Evolutionary conservation across 2,888 invertebrate species (phyloP).

Genomic region (Alsophila aescularia): DNA sequence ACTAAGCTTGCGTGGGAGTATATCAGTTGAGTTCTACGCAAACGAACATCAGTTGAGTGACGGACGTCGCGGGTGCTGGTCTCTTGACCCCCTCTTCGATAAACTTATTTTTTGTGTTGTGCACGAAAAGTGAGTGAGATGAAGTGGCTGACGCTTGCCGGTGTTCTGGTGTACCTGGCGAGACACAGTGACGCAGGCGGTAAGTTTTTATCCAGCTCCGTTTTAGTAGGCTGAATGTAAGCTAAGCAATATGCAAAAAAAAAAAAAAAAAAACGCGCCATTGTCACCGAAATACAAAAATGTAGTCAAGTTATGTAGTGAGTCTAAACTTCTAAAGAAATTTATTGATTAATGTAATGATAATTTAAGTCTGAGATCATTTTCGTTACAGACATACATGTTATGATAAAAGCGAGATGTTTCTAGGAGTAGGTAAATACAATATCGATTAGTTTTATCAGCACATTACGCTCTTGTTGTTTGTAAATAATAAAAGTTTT

Average conservation of each 20-base stretch:
- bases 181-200: constrained; percentile 61
- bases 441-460: constrained; percentile 10
- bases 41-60: constrained; percentile 61
- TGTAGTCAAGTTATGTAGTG: no score
- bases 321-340: no score
- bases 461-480: constrained; percentile 6
- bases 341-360: no score
- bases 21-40: constrained; percentile 58
- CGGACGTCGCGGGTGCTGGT: constrained; percentile 55
- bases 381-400: background rate
- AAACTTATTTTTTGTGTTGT: constrained; percentile 58
- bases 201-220: constrained; percentile 49
- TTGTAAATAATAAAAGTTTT: constrained; percentile 15
- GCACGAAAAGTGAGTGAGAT: constrained; percentile 68
- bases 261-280: background rate
- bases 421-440: background rate
- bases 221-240: background rate
- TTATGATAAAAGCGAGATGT: background rate
- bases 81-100: constrained; percentile 36
- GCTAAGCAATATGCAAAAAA: constrained; percentile 4
- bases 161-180: constrained; percentile 63
- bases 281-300: no score
- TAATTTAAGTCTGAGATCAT: background rate
- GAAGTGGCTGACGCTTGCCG: constrained; percentile 68
- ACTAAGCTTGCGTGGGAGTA: constrained; percentile 59